phyloP scores from a whole-genome alignment of 2,113 vertebrate species.

The Cryptomyrus ogoouensis region DNA sequence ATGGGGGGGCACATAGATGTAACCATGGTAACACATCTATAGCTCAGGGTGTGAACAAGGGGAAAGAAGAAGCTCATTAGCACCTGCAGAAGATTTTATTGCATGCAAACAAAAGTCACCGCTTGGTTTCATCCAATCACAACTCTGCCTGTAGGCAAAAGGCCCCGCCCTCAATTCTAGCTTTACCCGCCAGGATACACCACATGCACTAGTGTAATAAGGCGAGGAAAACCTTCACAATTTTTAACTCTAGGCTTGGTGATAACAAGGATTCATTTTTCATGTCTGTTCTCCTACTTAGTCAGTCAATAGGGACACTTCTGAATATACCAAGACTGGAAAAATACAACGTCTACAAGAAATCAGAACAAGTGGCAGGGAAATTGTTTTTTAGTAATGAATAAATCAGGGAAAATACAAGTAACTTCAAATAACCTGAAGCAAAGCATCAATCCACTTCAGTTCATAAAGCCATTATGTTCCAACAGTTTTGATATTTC shows the following conservation, averaged over 20 bases:
- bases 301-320: background rate
- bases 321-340: background rate
- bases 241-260: background rate
- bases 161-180: background rate
- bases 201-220: background rate
- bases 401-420: background rate
- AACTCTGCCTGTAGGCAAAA: background rate
- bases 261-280: background rate
- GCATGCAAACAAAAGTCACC: background rate
- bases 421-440: background rate
- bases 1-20: constrained; percentile 36
- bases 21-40: constrained; percentile 45
- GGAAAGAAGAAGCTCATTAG: background rate
- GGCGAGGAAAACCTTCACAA: background rate
- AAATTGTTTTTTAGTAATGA: background rate
- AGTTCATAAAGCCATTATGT: constrained; percentile 4
- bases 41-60: constrained; percentile 29
- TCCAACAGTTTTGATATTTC: constrained; percentile 24
- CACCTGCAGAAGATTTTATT: background rate
- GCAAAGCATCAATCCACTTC: constrained; percentile 12
- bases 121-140: background rate
- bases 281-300: background rate
- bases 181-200: constrained; percentile 19
- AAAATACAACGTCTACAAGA: background rate
- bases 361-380: background rate